A percentile compares a stretch with the other conserved stretches of the same genome.
Evolutionary conservation across 2,797 vertebrate species (phyloP).

Genomic region (Basileuterus tristriatus): DNA sequence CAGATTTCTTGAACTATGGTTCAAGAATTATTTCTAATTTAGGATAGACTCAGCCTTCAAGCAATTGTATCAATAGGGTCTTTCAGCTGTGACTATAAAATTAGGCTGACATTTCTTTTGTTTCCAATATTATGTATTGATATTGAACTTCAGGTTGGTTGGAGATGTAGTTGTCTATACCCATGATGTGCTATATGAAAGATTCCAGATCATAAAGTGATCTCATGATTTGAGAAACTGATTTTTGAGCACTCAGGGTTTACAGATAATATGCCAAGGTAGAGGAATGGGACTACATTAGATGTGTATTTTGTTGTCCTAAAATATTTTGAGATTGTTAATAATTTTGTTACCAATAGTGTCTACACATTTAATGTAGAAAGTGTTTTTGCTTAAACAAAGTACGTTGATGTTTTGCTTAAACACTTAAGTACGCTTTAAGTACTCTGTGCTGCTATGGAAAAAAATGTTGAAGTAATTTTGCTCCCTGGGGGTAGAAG

Average conservation of each 20-base stretch:
- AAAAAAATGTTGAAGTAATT: background rate
- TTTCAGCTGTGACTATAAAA: background rate
- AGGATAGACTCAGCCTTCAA: background rate
- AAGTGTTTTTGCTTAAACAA: background rate
- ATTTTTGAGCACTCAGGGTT: background rate
- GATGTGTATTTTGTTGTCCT: background rate
- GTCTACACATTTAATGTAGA: background rate
- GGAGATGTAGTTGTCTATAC: background rate
- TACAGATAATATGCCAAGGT: background rate
- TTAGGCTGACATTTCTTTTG: background rate
- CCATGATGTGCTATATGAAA: background rate
- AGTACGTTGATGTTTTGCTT: background rate
- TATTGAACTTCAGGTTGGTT: background rate
- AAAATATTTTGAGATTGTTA: background rate
- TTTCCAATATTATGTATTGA: background rate
- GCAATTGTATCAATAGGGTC: background rate
- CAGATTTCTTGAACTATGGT: background rate
- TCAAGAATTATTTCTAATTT: background rate
- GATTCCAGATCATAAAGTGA: background rate
- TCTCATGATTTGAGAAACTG: background rate
- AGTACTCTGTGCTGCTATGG: background rate
- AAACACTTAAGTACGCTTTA: background rate
- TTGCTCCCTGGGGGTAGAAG: background rate
- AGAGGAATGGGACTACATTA: background rate
- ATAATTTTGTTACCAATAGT: background rate